Evolutionary conservation across 2,797 vertebrate species (phyloP).

Genomic region (Cryptoblepharus egeriae): DNA sequence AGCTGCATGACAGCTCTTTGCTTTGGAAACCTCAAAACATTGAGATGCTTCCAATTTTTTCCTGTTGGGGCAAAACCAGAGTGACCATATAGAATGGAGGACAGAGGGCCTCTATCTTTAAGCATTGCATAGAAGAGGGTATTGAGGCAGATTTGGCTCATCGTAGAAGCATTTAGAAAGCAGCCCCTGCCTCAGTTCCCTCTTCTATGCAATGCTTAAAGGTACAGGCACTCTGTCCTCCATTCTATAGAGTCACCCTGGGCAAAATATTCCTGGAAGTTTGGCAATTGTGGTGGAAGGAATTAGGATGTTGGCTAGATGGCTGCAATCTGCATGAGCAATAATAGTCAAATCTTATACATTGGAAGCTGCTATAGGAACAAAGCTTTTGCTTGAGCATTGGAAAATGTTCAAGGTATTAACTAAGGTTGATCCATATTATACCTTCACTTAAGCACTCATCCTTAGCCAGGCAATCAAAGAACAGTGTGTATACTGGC

Average conservation of each 20-base stretch:
- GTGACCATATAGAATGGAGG: too few species aligned
- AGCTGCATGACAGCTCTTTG: background rate
- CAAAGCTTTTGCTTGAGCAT: background rate
- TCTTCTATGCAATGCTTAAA: too few species aligned
- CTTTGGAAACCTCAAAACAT: background rate
- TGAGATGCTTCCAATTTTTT: background rate
- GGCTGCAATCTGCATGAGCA: too few species aligned
- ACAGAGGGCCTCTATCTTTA: too few species aligned
- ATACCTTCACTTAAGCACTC: constrained; percentile 2
- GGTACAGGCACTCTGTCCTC: too few species aligned
- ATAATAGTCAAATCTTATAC: background rate
- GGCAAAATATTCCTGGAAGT: background rate
- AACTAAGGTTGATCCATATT: background rate
- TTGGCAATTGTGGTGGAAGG: background rate
- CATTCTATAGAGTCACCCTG: too few species aligned
- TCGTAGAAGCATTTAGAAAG: too few species aligned
- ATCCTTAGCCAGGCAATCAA: constrained; percentile 13
- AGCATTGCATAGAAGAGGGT: too few species aligned
- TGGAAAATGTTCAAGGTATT: background rate
- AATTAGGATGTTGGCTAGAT: background rate
- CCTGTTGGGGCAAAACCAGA: background rate
- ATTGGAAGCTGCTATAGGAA: background rate
- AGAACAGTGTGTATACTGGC: background rate
- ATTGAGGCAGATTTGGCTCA: too few species aligned
- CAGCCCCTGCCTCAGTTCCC: too few species aligned